Conservation (phyloP, 2,888 invertebrate species). For the Orthonychiurus folsomi region DNA sequence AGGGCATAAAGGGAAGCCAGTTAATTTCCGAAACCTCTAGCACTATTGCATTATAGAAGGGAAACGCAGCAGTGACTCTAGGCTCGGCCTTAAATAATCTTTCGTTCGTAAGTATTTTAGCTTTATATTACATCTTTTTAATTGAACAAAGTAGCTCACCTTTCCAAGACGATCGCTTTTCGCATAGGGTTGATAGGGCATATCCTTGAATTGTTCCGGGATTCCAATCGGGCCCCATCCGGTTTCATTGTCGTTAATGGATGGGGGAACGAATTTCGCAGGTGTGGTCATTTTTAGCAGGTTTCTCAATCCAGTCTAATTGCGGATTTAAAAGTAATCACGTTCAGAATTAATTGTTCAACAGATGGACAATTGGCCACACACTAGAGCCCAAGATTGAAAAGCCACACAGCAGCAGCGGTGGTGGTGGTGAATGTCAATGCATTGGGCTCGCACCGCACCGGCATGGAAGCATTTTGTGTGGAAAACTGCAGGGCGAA, state of each 20-base stretch:
- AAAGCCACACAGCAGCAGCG: too few species aligned
- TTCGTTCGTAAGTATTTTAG: background rate
- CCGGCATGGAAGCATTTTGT: too few species aligned
- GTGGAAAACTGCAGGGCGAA: too few species aligned
- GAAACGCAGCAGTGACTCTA: background rate
- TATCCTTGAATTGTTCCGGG: slow-evolving; percentile 86
- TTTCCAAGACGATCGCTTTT: slow-evolving; percentile 97
- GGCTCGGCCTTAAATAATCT: background rate
- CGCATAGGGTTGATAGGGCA: slow-evolving; percentile 98
- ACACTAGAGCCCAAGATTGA: too few species aligned
- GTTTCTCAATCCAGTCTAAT: too few species aligned
- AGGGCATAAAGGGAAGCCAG: slow-evolving; percentile 11
- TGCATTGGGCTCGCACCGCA: too few species aligned
- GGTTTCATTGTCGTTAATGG: slow-evolving; percentile 71
- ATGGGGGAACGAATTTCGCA: slow-evolving; percentile 58
- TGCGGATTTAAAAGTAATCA: too few species aligned
- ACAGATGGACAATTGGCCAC: too few species aligned
- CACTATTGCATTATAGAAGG: background rate
- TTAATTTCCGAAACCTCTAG: slow-evolving; percentile 12
- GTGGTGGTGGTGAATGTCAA: too few species aligned
- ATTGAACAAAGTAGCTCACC: slow-evolving; percentile 53
- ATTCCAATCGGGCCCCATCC: slow-evolving; percentile 97
- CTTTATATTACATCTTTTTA: too few species aligned
- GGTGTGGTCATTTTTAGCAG: slow-evolving; percentile 2
- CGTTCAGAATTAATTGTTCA: too few species aligned